Percentiles rank a stretch among this genome's conserved stretches.
These are phyloP conservation scores for Spinus pinus DNA, from an alignment of 2,797 vertebrate genomes.

Conservation along the genomic window DNA sequence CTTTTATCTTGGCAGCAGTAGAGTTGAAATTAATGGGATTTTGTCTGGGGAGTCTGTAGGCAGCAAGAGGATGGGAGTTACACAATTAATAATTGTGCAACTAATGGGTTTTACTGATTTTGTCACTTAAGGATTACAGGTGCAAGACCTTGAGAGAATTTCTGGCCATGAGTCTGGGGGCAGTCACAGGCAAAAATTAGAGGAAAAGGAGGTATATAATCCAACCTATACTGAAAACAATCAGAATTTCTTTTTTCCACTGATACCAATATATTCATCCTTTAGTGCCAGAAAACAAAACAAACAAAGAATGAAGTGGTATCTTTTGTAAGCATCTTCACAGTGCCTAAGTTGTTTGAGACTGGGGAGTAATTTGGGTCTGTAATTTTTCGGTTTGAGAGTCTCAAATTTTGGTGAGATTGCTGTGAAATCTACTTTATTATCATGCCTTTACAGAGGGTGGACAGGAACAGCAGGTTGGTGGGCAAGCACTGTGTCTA, in stretches of 20 bases:
- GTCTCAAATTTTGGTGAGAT: neutral
- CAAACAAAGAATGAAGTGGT: neutral
- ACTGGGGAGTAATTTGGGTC: neutral
- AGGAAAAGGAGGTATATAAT: neutral
- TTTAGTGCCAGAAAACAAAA: neutral
- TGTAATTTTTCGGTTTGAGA: neutral
- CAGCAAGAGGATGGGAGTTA: neutral
- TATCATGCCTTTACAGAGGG: neutral
- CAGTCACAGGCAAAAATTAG: neutral
- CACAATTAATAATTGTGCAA: neutral
- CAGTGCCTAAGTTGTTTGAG: neutral
- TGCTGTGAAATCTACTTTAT: neutral
- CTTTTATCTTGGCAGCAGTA: neutral
- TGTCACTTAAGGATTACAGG: neutral
- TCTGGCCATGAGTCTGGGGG: neutral
- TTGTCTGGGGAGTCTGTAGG: neutral
- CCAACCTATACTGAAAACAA: neutral
- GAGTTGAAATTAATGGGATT: neutral
- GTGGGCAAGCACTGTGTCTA: neutral
- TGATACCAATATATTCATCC: neutral
- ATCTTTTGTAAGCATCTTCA: neutral
- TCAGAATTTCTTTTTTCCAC: neutral
- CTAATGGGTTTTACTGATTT: neutral
- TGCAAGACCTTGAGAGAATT: neutral
- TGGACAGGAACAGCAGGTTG: neutral